These are phyloP conservation scores for Merodon equestris DNA, from an alignment of 2,888 invertebrate genomes.

Conservation along the genomic window DNA sequence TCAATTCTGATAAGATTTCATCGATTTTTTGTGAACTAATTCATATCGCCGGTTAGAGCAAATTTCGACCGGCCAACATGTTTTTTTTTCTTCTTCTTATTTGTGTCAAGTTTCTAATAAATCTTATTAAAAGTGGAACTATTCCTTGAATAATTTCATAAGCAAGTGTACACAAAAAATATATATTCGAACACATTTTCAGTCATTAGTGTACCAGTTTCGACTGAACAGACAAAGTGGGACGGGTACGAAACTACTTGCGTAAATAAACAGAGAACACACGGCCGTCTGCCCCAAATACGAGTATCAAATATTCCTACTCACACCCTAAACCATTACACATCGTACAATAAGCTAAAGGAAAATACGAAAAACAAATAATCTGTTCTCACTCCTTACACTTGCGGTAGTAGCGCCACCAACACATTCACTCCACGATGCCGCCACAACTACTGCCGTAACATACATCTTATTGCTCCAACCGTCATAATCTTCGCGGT, in stretches of 20 bases:
- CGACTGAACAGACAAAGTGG: conserved; percentile 14
- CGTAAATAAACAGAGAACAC: conserved; percentile 35
- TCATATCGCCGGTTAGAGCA: no score
- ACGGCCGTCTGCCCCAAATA: not conserved
- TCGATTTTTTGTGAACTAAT: no score
- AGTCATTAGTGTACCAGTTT: conserved; percentile 31
- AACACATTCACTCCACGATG: not conserved
- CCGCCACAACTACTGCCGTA: not conserved
- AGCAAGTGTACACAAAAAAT: no score
- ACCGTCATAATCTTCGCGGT: no score
- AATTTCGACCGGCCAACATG: no score
- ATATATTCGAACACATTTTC: no score
- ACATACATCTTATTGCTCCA: not conserved
- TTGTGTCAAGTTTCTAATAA: no score
- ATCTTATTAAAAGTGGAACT: no score
- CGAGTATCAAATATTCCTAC: conserved; percentile 2
- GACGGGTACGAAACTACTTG: conserved; percentile 18
- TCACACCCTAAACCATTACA: conserved; percentile 4
- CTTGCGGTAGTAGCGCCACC: not conserved
- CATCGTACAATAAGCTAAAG: not conserved
- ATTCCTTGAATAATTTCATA: no score
- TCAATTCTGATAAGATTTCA: no score
- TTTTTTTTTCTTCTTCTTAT: no score
- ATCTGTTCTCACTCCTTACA: conserved; percentile 20
- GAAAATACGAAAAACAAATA: not conserved